phyloP scores from a whole-genome alignment of 2,797 vertebrate genomes.

The Anableps anableps region DNA sequence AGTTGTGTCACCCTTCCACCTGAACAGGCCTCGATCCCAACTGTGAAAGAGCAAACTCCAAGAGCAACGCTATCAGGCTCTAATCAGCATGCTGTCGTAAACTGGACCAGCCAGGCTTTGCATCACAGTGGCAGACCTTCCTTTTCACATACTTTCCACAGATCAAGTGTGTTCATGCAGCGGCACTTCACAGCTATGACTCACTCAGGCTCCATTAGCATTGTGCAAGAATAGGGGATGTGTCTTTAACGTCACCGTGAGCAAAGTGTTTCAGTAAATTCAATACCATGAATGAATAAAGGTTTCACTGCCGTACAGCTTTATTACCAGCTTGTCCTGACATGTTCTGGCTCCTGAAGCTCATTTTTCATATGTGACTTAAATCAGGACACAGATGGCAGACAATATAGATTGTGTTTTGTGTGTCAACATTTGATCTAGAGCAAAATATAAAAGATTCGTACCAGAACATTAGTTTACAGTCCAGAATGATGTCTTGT shows the following conservation, averaged over 20 bases:
- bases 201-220: constrained; percentile 22
- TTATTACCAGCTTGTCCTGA: constrained; percentile 17
- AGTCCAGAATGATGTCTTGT: not conserved
- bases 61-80: not conserved
- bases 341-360: constrained; percentile 13
- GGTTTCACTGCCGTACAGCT: not conserved
- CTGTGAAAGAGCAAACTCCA: constrained; percentile 1
- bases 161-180: constrained; percentile 31
- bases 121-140: constrained; percentile 11
- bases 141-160: constrained; percentile 27
- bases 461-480: not conserved
- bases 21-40: not conserved
- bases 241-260: constrained; percentile 27
- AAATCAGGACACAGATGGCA: not conserved
- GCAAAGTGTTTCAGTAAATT: not conserved
- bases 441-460: not conserved
- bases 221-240: constrained; percentile 16
- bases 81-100: not conserved
- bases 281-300: constrained; percentile 13
- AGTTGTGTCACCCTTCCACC: not conserved
- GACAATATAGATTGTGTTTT: not conserved
- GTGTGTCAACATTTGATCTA: not conserved
- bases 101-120: constrained; percentile 19
- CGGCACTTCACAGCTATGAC: constrained; percentile 38
- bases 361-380: not conserved